Evolutionary conservation across 2,113 vertebrate genomes (phyloP), one percentile per base, ranked within the genome.

Genomic region (Stegostoma tigrinum): DNA sequence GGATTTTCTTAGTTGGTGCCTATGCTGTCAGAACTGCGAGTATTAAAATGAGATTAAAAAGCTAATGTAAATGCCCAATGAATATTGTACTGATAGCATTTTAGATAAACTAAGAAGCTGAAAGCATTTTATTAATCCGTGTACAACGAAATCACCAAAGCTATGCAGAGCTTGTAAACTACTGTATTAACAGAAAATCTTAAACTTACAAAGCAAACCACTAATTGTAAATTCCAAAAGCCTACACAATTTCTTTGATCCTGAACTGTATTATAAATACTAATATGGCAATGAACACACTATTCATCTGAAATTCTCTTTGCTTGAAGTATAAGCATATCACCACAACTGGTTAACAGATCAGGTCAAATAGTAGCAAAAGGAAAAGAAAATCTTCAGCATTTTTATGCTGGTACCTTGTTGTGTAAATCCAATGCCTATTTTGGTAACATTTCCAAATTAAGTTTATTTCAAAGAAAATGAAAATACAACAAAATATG

Each of bases 11-110:
- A 42, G 68, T 24, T 48, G 19, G 38, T 45, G 70, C 19, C 8
- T 10, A 6, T 95, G 42, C 14, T 52, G 42, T 30, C 12, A 52
- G 42, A 24, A 52, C 45, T 34, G 68, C 72, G 94, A 48, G 23
- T 3, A 95, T 95, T 95, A 95, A 52, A 95, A 95, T 34, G 66
- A 72, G 38, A 95, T 17, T n/a, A 68, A 38, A 68, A 72, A 15
- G 19, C 1, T 38, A 52, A 19, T 27, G 52, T 75, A 8, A 52
- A 15, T 75, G 52, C 27, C 17, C 48, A 48, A 52, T 52, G 15
- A 72, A 48, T 34, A 34, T 48, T 72, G 38, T 52, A 27, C 30
- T 6, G 24, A 72, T 72, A 95, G 52, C 5, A 70, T 48, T 52
- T 27, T 24, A 45, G 55, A 90, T 27, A 72, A 95, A 30, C 24